phyloP scores from a whole-genome alignment of 2,888 invertebrate genomes.

The Eupelmus urozonus region DNA sequence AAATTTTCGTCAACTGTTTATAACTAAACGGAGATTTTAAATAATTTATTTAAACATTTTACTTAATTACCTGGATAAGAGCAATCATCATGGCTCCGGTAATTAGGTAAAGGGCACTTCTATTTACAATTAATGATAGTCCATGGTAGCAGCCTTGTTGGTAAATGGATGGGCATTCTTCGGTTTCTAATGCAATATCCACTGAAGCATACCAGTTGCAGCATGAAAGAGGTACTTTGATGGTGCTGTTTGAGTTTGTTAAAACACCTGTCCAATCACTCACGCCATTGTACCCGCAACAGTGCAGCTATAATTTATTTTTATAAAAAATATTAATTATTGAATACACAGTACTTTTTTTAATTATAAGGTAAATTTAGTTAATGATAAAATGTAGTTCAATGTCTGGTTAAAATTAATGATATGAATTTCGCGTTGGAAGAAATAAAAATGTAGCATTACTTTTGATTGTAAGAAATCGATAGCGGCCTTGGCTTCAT shows the following conservation, averaged over 20 bases:
- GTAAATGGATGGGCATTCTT: slow-evolving; percentile 61
- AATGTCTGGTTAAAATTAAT: too few relatives aligned
- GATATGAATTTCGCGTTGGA: background rate
- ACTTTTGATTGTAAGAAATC: slow-evolving; percentile 81
- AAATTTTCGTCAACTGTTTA: background rate
- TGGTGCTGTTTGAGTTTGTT: slow-evolving; percentile 66
- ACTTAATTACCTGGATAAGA: slow-evolving; percentile 83
- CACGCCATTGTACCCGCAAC: slow-evolving; percentile 74
- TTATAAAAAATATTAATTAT: background rate
- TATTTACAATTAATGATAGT: slow-evolving; percentile 82
- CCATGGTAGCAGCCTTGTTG: slow-evolving; percentile 81
- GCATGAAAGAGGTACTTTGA: slow-evolving; percentile 81
- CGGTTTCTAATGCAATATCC: slow-evolving; percentile 67
- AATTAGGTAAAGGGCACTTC: slow-evolving; percentile 85
- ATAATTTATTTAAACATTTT: background rate
- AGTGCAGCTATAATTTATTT: slow-evolving; percentile 70
- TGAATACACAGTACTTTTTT: background rate
- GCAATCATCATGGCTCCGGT: slow-evolving; percentile 89
- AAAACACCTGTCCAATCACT: slow-evolving; percentile 81
- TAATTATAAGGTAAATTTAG: too few relatives aligned
- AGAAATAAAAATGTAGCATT: slow-evolving; percentile 60
- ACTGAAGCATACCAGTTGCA: slow-evolving; percentile 73
- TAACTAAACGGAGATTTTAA: background rate
- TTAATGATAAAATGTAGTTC: too few relatives aligned
- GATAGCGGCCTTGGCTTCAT: slow-evolving; percentile 78